Base-by-base conservation (phyloP, 2,113 vertebrate genomes). In the Edolisoma coerulescens region DNA sequence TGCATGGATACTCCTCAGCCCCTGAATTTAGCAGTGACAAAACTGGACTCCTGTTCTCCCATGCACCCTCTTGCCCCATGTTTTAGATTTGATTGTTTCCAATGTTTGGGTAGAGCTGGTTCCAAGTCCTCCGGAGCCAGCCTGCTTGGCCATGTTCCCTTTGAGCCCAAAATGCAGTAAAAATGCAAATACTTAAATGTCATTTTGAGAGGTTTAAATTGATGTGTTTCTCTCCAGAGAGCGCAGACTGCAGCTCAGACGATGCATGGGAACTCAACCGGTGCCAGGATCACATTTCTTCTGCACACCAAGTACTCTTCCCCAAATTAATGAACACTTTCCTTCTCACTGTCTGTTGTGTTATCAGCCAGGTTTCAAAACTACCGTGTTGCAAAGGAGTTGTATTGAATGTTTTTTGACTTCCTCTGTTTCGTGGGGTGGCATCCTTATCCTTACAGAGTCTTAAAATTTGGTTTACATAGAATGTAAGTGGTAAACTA, bases 191-290 rank as follows among this genome's bases (percentile, higher is more conserved):
- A 61, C 56, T 30, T 47, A 33, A 49, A 79, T 1, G 0, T 39
- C 28, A 47, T 39, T 83, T 67, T 45, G 39, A 68, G 39, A 79
- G n/a, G 27, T 64, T 93, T 71, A 63, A 84, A 56, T 18, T 7
- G 54, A 54, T 22, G 6, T 64, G 13, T 68, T 69, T 80, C 14
- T 56, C 63, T 87, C 59, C 63, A 64, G 11, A 33, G 30, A 64
- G n/a, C 6, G 30, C n/a, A 22, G 49, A 35, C 24, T 41, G 63
- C 59, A 84, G 41, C 28, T 84, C 68, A 60, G 44, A 15, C 0
- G 1, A 60, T 73, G 41, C 60, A 77, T 0, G 1, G 39, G 41
- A 87, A 49, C 22, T 80, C 49, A 64, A 0, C 21, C 0, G 0
- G 41, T 65, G 68, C 3, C 44, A 64, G 41, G 54, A 52, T 76